Evolutionary conservation across 1,140 invertebrate species (phyloP).

Genomic region (Ctenoplectra terminalis): DNA sequence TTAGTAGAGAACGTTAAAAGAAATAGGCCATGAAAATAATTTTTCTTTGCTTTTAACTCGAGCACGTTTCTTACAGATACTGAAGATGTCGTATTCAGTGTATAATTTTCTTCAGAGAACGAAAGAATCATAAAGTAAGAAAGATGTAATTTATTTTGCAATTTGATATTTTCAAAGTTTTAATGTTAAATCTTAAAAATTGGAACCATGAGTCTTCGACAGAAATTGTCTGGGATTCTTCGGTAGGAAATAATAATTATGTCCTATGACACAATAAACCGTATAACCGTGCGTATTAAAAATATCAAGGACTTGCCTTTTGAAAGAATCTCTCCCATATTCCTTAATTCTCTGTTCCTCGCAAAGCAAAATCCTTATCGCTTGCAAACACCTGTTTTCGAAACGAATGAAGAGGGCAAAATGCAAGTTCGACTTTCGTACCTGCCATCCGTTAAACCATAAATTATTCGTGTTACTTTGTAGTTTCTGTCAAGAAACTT

Average conservation of each 20-base stretch:
- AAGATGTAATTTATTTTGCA: too few relatives aligned
- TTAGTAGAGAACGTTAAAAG: conserved; percentile 17
- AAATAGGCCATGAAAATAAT: not conserved
- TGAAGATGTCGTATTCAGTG: conserved; percentile 59
- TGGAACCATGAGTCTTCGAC: not conserved
- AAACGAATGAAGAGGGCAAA: not conserved
- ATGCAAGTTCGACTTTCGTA: not conserved
- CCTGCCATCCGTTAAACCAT: not conserved
- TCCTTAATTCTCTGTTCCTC: not conserved
- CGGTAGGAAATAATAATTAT: not conserved
- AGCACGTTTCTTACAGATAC: conserved; percentile 39
- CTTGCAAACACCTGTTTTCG: too few relatives aligned
- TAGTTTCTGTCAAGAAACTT: not conserved
- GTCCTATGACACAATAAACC: not conserved
- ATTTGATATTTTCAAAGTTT: not conserved
- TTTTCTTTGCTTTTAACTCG: not conserved
- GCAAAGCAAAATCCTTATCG: not conserved
- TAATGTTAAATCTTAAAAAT: not conserved
- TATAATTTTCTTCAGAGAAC: conserved; percentile 60
- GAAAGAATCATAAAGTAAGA: not conserved
- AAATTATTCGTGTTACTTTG: too few relatives aligned
- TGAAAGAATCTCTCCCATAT: not conserved
- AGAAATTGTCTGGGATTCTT: not conserved
- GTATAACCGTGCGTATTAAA: not conserved
- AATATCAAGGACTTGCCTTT: not conserved